A percentile compares a stretch with the other conserved stretches of the same genome.
phyloP scores from a whole-genome alignment of 2,797 vertebrate genomes.

The Pagetopsis macropterus region DNA sequence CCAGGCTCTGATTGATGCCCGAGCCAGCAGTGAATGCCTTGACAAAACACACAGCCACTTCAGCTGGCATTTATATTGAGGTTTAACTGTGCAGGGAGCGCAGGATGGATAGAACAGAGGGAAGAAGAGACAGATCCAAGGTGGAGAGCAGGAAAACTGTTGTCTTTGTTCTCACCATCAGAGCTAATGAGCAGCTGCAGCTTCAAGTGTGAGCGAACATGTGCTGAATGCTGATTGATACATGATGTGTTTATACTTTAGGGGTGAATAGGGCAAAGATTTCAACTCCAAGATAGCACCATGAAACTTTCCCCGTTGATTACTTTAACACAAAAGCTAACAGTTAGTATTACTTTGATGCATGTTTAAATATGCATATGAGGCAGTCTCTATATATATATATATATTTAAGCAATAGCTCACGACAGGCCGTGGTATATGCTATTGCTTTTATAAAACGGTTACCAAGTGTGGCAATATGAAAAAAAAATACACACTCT shows the following conservation, averaged over 20 bases:
- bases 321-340: too few species aligned
- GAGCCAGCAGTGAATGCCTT: conserved; percentile 43
- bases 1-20: conserved; percentile 49
- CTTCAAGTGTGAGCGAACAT: conserved; percentile 26
- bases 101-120: conserved; percentile 29
- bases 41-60: conserved; percentile 58
- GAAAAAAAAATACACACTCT: too few species aligned
- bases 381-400: too few species aligned
- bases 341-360: too few species aligned
- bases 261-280: too few species aligned
- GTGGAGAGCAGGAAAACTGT: conserved; percentile 43
- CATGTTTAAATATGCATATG: too few species aligned
- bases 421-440: too few species aligned
- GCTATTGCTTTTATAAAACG: too few species aligned
- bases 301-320: too few species aligned
- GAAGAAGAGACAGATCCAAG: conserved; percentile 31
- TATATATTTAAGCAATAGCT: too few species aligned
- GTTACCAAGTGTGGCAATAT: too few species aligned
- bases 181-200: conserved; percentile 74
- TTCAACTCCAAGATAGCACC: too few species aligned
- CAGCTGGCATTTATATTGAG: conserved; percentile 57
- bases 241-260: conserved; percentile 19
- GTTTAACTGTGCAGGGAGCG: conserved; percentile 42
- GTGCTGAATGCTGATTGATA: conserved; percentile 41
- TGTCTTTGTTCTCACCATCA: conserved; percentile 63